Conservation (phyloP, 2,888 invertebrate species). For the Pterostichus madidus region DNA sequence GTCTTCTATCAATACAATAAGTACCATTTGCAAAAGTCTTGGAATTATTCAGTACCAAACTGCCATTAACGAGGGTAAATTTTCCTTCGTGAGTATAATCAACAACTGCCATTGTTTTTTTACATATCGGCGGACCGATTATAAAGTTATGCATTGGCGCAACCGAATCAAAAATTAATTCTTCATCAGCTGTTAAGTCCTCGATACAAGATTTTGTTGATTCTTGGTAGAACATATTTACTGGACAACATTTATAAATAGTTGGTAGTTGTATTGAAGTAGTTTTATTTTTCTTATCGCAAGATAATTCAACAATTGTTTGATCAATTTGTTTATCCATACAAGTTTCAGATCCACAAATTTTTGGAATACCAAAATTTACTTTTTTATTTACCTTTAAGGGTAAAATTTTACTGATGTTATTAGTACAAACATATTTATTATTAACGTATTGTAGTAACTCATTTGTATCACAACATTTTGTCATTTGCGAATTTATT, state of each 20-base stretch:
- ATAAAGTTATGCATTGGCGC: slow-evolving; percentile 36
- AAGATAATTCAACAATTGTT: slow-evolving; percentile 30
- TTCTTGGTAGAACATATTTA: slow-evolving; percentile 50
- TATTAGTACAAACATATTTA: too few species aligned
- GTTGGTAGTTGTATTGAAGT: slow-evolving; percentile 14
- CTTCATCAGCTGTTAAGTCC: neutral
- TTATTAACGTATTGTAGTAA: too few species aligned
- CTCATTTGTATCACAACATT: too few species aligned
- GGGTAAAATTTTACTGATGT: neutral
- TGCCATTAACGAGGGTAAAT: slow-evolving; percentile 38
- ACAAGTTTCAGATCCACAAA: neutral
- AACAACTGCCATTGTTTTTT: neutral
- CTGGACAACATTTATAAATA: slow-evolving; percentile 56
- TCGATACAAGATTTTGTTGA: slow-evolving; percentile 33
- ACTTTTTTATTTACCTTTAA: neutral
- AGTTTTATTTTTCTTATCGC: slow-evolving; percentile 2
- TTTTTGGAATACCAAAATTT: neutral
- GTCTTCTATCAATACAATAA: slow-evolving; percentile 52
- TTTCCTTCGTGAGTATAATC: slow-evolving; percentile 29
- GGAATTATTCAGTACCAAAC: neutral
- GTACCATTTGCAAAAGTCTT: slow-evolving; percentile 2
- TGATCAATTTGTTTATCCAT: slow-evolving; percentile 28
- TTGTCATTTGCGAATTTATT: too few species aligned
- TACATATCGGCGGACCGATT: slow-evolving; percentile 28
- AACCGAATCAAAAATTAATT: slow-evolving; percentile 16